Evolutionary conservation across 2,113 vertebrate genomes (phyloP).

Genomic region (Cathartes aura): DNA sequence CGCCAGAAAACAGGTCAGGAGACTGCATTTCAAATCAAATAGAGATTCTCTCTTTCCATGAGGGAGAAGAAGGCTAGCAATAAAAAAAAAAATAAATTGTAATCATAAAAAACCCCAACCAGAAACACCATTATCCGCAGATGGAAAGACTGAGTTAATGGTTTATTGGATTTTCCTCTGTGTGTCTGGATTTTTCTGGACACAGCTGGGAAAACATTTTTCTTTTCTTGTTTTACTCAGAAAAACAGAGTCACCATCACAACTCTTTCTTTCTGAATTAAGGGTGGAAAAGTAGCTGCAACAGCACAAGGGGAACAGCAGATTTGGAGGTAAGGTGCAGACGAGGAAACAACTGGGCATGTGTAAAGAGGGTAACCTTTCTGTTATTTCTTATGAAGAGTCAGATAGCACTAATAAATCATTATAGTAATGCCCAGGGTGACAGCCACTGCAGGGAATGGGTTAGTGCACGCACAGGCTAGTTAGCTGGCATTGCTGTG

Average conservation of each 20-base stretch:
- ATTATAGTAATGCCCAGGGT: background rate
- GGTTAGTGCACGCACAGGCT: background rate
- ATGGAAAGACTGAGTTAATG: conserved; percentile 5
- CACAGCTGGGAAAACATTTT: background rate
- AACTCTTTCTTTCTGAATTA: background rate
- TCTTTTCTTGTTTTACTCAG: background rate
- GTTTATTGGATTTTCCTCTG: conserved; percentile 6
- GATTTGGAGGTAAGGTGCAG: background rate
- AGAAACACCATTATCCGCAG: background rate
- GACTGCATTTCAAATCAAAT: background rate
- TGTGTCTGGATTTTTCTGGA: background rate
- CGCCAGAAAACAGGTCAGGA: background rate
- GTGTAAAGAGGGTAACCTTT: background rate
- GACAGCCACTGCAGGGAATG: background rate
- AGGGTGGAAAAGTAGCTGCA: background rate
- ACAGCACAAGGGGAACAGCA: background rate
- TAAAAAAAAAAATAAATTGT: background rate
- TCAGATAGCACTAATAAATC: background rate
- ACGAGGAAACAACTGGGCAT: background rate
- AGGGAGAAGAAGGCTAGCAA: background rate
- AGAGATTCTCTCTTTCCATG: background rate
- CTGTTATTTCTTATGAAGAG: background rate
- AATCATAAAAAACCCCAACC: background rate
- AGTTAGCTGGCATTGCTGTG: background rate
- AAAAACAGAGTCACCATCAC: background rate